Evolutionary conservation across 2,888 invertebrate species (phyloP).

Genomic region (Branchipolynoe longqiensis): DNA sequence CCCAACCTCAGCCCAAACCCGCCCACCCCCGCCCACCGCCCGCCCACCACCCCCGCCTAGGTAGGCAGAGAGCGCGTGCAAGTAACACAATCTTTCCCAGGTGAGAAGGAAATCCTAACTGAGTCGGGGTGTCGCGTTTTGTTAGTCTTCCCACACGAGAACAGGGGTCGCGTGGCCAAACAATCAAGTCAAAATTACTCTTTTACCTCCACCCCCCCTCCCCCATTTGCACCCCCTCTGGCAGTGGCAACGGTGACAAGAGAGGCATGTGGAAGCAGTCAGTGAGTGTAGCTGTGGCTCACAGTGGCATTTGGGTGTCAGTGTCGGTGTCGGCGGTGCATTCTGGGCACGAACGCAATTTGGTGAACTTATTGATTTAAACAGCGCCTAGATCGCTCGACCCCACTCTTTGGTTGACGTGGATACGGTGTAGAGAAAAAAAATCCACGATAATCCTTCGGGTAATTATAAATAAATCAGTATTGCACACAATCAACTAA

Average conservation of each 20-base stretch:
- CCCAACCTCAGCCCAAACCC: neutral
- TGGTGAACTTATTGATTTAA: no score
- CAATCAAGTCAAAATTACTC: slow-evolving; percentile 15
- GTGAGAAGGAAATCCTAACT: no score
- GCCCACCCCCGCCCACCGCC: neutral
- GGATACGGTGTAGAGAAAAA: neutral
- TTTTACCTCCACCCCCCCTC: neutral
- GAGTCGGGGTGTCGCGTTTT: no score
- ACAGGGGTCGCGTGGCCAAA: slow-evolving; percentile 11
- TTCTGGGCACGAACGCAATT: neutral
- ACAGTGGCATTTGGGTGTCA: no score
- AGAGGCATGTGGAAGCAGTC: neutral
- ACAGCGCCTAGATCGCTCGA: no score
- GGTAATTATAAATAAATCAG: no score
- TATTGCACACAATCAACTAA: no score
- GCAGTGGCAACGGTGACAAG: neutral
- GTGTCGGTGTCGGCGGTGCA: neutral
- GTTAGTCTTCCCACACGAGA: neutral
- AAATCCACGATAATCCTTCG: no score
- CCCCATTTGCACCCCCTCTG: neutral
- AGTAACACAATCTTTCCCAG: no score
- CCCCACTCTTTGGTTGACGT: neutral
- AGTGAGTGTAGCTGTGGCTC: neutral
- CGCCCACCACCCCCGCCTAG: neutral
- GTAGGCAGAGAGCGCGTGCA: slow-evolving; percentile 8